phyloP scores from a whole-genome alignment of 2,888 invertebrate genomes.

The Pseudococcus jackbeardsleyi region DNA sequence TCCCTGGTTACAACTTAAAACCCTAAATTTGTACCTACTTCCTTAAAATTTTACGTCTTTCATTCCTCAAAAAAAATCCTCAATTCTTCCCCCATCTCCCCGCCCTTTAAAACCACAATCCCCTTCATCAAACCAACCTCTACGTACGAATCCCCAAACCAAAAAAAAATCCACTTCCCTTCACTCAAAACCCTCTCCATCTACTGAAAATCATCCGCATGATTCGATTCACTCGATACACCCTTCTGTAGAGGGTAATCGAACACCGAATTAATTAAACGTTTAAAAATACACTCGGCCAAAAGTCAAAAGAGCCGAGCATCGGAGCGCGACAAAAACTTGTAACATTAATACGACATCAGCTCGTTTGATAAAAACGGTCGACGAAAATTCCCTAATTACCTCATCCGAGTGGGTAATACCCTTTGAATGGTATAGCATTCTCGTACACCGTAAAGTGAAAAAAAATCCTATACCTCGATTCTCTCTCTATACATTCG shows the following conservation, averaged over 20 bases:
- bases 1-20: too few species aligned
- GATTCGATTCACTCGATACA: background rate
- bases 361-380: constrained; percentile 35
- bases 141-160: too few species aligned
- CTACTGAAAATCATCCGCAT: background rate
- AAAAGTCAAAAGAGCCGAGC: background rate
- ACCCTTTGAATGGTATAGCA: constrained; percentile 19
- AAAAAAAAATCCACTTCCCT: too few species aligned
- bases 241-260: background rate
- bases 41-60: too few species aligned
- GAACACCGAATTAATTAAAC: constrained; percentile 31
- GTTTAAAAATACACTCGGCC: constrained; percentile 21
- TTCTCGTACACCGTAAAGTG: background rate
- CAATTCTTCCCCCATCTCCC: too few species aligned
- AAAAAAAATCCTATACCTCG: constrained; percentile 37
- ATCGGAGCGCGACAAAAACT: background rate
- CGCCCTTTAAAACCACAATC: too few species aligned
- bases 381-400: constrained; percentile 40
- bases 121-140: too few species aligned
- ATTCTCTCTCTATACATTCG: background rate
- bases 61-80: too few species aligned
- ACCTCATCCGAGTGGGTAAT: constrained; percentile 37
- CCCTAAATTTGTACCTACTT: too few species aligned
- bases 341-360: constrained; percentile 41
- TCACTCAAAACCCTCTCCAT: too few species aligned